Percentiles rank a stretch among this genome's conserved stretches.
phyloP scores from a whole-genome alignment of 30 jellyfish, hydroid and myxozoan genomes.

The Cassiopea andromeda region DNA sequence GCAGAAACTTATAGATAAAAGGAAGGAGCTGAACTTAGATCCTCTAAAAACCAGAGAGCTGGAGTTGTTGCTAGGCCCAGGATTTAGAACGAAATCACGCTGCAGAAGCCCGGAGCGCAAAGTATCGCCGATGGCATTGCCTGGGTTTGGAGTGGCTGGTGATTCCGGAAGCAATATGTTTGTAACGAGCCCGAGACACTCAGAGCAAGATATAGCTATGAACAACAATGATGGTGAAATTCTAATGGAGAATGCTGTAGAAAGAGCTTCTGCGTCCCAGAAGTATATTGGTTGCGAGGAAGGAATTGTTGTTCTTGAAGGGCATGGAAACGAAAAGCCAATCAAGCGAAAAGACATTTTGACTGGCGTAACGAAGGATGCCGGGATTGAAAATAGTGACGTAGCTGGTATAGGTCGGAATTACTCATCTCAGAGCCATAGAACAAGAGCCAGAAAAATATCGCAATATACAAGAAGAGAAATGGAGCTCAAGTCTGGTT shows the following conservation, averaged over 20 bases:
- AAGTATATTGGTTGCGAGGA: background rate
- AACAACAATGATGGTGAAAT: background rate
- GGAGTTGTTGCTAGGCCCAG: constrained; percentile 51
- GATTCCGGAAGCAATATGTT: constrained; percentile 13
- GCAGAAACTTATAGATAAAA: constrained; percentile 29
- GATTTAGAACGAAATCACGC: constrained; percentile 11
- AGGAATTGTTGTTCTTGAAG: background rate
- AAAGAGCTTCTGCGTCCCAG: background rate
- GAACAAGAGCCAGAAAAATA: background rate
- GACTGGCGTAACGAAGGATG: background rate
- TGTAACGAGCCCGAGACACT: background rate
- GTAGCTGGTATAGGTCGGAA: background rate
- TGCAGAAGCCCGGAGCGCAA: constrained; percentile 8
- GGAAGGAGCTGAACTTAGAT: constrained; percentile 69
- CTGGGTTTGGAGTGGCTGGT: background rate
- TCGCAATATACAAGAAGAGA: background rate
- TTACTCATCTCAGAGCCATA: background rate
- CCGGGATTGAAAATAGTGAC: background rate
- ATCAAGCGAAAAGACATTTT: background rate
- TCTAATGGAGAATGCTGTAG: background rate
- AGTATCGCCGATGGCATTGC: constrained; percentile 2
- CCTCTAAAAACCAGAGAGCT: constrained; percentile 51
- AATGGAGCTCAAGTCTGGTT: background rate
- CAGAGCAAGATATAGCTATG: background rate
- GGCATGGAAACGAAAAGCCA: background rate